Evolutionary conservation across 1,140 invertebrate species (phyloP), one percentile per base, ranked within the genome.

Genomic region (Drosophila aff.): DNA sequence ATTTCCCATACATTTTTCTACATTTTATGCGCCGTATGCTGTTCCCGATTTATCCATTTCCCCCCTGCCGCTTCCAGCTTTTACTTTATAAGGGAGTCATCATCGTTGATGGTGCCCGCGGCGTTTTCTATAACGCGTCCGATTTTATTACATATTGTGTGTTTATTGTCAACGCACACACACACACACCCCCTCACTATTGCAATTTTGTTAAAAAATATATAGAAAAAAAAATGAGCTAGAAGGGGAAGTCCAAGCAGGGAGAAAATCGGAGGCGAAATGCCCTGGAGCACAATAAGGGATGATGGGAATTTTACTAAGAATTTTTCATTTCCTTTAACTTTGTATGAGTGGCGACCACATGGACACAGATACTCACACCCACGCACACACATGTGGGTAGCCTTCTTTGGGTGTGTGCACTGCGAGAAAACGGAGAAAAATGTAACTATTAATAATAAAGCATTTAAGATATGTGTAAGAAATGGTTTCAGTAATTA

Each of bases 261-360:
- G 7, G 13, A 38, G 38, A 73, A 57, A 60, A 53, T 61, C 15
- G 46, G 55, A 50, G 60, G 72, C 65, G 47, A 76, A 90, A 90
- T 90, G 75, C 85, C 85, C 85, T 52, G 69, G 85, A 90, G 85
- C 81, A 75, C 85, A 79, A 90, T 90, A 90, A 90, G 85, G 85
- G 85, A 90, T 90, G 85, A 90, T 90, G 85, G 85, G 85, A 90
- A 90, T 90, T 90, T 90, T 63, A 69, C 79, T 85, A 90, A 85
- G 85, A 90, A 90, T 90, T 90, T 90, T 90, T 90, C 85, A 90
- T 90, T 90, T 90, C 85, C 85, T 90, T 86, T 79, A 74, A 74
- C 85, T 67, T 65, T 66, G 71, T 77, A 16, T 59, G 53, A 38
- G 58, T 77, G 63, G 63, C 61, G 49, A 18, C 46, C 57, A 40